Percentiles rank a stretch among this genome's conserved stretches.
Conservation (phyloP, 2,888 invertebrate species). For the Campopleginae sp. region DNA sequence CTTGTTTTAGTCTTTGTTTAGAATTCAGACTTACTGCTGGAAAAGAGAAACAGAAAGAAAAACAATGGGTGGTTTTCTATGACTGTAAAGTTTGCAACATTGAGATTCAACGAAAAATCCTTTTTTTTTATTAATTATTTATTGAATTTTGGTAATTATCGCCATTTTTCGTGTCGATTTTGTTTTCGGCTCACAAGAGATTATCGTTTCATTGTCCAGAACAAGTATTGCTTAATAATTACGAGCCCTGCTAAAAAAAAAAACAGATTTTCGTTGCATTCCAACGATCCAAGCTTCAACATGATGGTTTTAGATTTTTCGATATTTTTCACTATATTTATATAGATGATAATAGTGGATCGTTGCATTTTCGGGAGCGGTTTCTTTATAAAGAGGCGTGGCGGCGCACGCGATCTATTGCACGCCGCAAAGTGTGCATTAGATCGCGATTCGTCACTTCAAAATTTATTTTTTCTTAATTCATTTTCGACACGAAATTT, state of each 20-base stretch:
- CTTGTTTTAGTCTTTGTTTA: slow-evolving; percentile 40
- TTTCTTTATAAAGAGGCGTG: slow-evolving; percentile 55
- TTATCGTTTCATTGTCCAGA: no score
- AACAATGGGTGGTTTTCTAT: background rate
- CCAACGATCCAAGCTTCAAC: no score
- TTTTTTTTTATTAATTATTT: no score
- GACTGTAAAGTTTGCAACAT: no score
- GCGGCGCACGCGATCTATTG: slow-evolving; percentile 57
- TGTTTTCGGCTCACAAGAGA: no score
- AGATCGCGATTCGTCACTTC: slow-evolving; percentile 20
- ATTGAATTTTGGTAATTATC: no score
- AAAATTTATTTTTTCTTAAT: background rate
- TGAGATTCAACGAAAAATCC: no score
- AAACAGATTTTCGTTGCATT: no score
- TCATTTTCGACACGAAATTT: background rate
- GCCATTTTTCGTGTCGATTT: no score
- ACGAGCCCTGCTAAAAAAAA: no score
- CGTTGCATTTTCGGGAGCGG: background rate
- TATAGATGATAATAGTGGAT: background rate
- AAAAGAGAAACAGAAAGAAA: slow-evolving; percentile 17
- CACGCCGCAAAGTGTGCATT: slow-evolving; percentile 28
- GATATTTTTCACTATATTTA: background rate
- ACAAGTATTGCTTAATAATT: no score
- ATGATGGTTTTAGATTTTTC: no score
- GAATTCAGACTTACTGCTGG: slow-evolving; percentile 68